A percentile compares a stretch with the other conserved stretches of the same genome.
These are phyloP conservation scores for Caenorhabditis sinica DNA, from an alignment of 2,888 invertebrate genomes.

Conservation along the genomic window DNA sequence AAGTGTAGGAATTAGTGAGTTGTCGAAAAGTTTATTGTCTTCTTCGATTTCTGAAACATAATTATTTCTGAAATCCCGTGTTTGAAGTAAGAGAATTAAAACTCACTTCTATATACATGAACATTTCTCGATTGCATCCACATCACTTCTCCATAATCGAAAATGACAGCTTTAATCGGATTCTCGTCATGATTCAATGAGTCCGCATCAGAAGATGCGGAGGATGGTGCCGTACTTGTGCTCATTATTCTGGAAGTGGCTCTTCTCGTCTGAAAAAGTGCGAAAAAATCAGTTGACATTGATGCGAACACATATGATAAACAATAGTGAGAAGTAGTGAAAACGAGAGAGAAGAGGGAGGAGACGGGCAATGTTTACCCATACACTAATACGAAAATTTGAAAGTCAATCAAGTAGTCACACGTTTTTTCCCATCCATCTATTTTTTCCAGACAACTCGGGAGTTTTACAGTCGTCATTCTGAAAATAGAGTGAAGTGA, in stretches of 20 bases:
- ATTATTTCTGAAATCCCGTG: neutral
- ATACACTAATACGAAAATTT: constrained; percentile 61
- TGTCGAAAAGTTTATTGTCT: constrained; percentile 61
- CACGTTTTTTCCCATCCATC: constrained; percentile 41
- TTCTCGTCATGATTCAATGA: constrained; percentile 61
- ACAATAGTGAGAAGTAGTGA: constrained; percentile 28
- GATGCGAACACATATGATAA: constrained; percentile 44
- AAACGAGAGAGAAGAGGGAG: constrained; percentile 28
- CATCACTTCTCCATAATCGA: constrained; percentile 68
- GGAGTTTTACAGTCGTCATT: constrained; percentile 23
- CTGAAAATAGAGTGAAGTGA: constrained; percentile 25
- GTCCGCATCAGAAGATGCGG: constrained; percentile 64
- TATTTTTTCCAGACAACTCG: constrained; percentile 13
- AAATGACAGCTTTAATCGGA: constrained; percentile 66
- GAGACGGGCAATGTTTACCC: constrained; percentile 43
- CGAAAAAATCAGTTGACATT: constrained; percentile 14
- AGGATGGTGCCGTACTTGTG: constrained; percentile 62
- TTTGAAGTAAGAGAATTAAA: neutral
- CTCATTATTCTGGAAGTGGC: constrained; percentile 43
- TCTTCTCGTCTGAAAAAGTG: constrained; percentile 6
- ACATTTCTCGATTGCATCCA: constrained; percentile 70
- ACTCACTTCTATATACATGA: constrained; percentile 66
- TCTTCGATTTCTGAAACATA: constrained; percentile 64
- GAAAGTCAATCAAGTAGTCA: constrained; percentile 62
- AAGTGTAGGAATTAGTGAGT: constrained; percentile 59